A percentile compares a stretch with the other conserved stretches of the same genome.
phyloP scores from a whole-genome alignment of 2,113 vertebrate genomes.

The Herpetotheres cachinnans region DNA sequence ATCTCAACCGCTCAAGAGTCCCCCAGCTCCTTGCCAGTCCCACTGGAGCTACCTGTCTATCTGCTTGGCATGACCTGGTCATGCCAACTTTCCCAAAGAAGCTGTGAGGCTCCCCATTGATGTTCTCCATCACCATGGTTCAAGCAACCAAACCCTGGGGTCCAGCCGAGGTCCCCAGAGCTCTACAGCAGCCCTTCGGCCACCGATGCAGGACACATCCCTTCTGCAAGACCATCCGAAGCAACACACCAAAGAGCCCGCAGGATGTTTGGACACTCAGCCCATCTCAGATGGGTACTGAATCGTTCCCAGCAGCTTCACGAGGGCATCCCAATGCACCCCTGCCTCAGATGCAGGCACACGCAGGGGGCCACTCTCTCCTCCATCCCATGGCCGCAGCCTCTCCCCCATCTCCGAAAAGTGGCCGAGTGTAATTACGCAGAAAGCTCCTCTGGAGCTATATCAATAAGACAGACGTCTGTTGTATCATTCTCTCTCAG shows the following conservation, averaged over 20 bases:
- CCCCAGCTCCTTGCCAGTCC: background rate
- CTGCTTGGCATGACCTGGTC: background rate
- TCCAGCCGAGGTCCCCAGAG: background rate
- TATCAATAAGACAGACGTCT: conserved; percentile 93
- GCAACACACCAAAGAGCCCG: background rate
- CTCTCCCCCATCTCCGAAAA: conserved; percentile 41
- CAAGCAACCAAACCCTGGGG: background rate
- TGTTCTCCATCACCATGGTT: background rate
- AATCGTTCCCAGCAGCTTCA: background rate
- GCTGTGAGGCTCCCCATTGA: fast-evolving
- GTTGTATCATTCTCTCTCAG: conserved; percentile 89
- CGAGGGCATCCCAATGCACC: fast-evolving
- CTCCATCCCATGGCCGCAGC: background rate
- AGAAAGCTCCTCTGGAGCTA: conserved; percentile 89
- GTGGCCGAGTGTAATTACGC: conserved; percentile 86
- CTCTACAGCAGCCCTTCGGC: fast-evolving
- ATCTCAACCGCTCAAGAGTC: background rate
- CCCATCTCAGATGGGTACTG: fast-evolving
- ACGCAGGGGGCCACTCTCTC: background rate
- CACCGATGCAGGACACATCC: background rate
- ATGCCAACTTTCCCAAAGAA: background rate
- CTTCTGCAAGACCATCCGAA: background rate
- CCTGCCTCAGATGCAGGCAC: background rate
- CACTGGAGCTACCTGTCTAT: background rate
- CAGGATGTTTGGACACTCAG: background rate